phyloP scores from a whole-genome alignment of 2,888 invertebrate species.

The Rhyacophila evoluta region DNA sequence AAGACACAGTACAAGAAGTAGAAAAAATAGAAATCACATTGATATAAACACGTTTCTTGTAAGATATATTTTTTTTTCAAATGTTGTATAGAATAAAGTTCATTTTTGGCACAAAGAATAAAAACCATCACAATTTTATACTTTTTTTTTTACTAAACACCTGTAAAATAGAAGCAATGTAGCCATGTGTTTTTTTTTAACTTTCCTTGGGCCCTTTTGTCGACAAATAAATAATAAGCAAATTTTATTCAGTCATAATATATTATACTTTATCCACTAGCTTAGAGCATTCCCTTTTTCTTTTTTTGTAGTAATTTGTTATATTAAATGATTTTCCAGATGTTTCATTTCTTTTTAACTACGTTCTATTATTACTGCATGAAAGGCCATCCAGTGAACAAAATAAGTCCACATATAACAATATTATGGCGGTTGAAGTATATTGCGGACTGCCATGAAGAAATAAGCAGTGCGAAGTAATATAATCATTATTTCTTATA shows the following conservation, averaged over 20 bases:
- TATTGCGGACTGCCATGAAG: no score
- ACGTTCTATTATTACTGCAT: no score
- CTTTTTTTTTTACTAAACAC: not conserved
- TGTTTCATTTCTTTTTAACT: no score
- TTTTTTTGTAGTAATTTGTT: no score
- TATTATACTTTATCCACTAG: no score
- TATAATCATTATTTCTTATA: no score
- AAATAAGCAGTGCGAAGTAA: no score
- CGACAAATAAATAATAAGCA: not conserved
- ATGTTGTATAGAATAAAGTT: constrained; percentile 39
- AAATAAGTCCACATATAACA: no score
- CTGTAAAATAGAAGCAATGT: constrained; percentile 1
- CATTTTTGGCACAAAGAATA: constrained; percentile 52
- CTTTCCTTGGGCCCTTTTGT: not conserved
- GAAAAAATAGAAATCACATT: constrained; percentile 52
- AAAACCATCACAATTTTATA: constrained; percentile 34
- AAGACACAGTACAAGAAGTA: constrained; percentile 53
- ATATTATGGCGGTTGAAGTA: no score
- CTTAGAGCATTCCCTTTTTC: not conserved
- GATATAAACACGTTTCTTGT: constrained; percentile 40
- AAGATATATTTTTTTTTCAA: constrained; percentile 39
- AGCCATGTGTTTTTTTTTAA: not conserved
- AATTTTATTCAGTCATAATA: no score
- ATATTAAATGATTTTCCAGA: no score
- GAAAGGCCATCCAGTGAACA: no score